phyloP scores from a whole-genome alignment of 1,140 invertebrate genomes.

The Lasaia peninsularis region DNA sequence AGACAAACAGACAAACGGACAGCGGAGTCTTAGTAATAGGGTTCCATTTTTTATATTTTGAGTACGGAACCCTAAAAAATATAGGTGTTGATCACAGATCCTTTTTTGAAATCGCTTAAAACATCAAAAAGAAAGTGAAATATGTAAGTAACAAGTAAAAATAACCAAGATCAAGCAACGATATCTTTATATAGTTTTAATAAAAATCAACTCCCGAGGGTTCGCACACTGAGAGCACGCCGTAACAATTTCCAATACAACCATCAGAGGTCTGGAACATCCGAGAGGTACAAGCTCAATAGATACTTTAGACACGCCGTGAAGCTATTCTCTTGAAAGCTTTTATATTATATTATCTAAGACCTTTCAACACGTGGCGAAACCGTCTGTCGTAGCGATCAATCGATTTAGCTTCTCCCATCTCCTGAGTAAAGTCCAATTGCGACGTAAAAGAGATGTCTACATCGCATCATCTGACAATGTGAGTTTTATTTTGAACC shows the following conservation, averaged over 20 bases:
- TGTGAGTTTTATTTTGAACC: neutral
- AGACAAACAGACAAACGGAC: no score
- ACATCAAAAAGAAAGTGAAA: slow-evolving; percentile 31
- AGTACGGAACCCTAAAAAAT: no score
- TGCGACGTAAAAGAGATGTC: slow-evolving; percentile 26
- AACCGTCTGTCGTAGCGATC: slow-evolving; percentile 66
- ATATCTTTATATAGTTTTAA: slow-evolving; percentile 54
- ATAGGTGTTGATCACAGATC: no score
- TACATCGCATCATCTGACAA: slow-evolving; percentile 6
- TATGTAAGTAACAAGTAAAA: slow-evolving; percentile 6
- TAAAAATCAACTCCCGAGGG: slow-evolving; percentile 59
- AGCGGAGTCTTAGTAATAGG: no score
- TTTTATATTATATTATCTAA: slow-evolving; percentile 77
- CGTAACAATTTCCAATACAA: slow-evolving; percentile 72
- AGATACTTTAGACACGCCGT: slow-evolving; percentile 73
- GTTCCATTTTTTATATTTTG: no score
- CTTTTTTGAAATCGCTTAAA: no score
- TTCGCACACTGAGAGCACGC: slow-evolving; percentile 38
- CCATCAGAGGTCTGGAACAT: slow-evolving; percentile 60
- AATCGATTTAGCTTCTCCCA: slow-evolving; percentile 66
- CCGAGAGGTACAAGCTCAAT: slow-evolving; percentile 70
- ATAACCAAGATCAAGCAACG: slow-evolving; percentile 17
- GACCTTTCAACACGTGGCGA: slow-evolving; percentile 73
- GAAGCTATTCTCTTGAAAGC: slow-evolving; percentile 74
- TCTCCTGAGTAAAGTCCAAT: slow-evolving; percentile 50